Evolutionary conservation across 2,113 vertebrate genomes (phyloP), one percentile per base, ranked within the genome.

Genomic region (Ibidorhyncha struthersii): DNA sequence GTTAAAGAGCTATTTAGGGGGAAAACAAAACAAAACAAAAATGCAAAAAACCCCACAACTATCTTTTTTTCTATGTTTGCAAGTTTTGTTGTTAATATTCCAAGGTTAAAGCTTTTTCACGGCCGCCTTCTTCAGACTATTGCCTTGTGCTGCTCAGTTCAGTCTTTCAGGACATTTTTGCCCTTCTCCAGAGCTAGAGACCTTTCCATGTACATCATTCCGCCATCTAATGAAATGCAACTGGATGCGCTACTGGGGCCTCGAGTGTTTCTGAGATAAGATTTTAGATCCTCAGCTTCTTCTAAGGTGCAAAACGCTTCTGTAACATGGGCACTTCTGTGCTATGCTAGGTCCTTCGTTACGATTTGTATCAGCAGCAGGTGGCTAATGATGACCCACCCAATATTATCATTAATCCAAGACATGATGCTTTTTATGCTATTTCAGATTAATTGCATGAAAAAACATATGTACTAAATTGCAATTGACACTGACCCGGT

Each of bases 321-420:
- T 12, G 34, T 36, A 29, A 32, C 0, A 0, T 27, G 11, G 7
- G 7, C 67, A 14, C n/a, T 62, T 66, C 29, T 2, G 0, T 20
- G 41, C 10, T 30, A 4, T 17, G 11, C 59, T 62, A 2, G 55
- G n/a, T 45, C 40, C 23, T 69, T 50, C 27, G 23, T 43, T 62
- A 26, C 0, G 1, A 10, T 40, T 22, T 45, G 8, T 21, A 5
- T 32, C 47, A 56, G 47, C 47, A 69, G 50, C 30, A 76, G 27
- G 10, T 34, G 26, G 26, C 40, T 71, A 41, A 49, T 19, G 55
- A 36, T 53, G 73, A 70, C 49, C 47, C 21, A 56, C 29, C 27
- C 79, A 80, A 12, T 52, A 47, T 53, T 38, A 15, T 52, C 13
- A 8, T 76, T 71, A 71, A 66, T 55, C 26, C 18, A 36, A 53